Base-by-base conservation (phyloP, 2,888 invertebrate genomes). In the Maniola hyperantus region DNA sequence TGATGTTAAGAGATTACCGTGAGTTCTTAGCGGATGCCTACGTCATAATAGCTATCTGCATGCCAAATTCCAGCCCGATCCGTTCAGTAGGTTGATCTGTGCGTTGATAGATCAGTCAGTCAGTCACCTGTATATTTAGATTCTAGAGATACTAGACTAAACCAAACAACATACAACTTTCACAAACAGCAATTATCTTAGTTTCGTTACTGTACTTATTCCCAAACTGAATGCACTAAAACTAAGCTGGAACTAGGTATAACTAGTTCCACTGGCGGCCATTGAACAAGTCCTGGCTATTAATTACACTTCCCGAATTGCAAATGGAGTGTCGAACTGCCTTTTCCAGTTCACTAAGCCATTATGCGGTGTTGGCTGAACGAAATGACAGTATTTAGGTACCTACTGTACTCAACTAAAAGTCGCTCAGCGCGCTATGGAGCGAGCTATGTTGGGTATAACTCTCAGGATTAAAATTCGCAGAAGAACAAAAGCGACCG, bases 221-320 rank as follows among this genome's bases (percentile, higher is more conserved):
- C 10, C 15, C 8, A 11, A 18, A 42, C 10, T 58, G 20, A 42
- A 18, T 60, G 26, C 13, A 44, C 39, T 58, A 58, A 59, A 46
- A 44, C 44, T 36, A 54, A 34, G 15, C 54, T 15, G 2, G 18
- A 33, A 57, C 55, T 57, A n/a, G n/a, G n/a, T n/a, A 50, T 18
- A 46, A 46, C 15, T 57, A 13, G 55, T 57, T 20, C 55, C 55
- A 42, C 55, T 36, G 46, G 58, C 15, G 33, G 11, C 34, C 60
- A 18, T 6, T 50, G 20, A 50, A 61, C 50, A 36, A 61, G 36
- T 18, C 36, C 20, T 36, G 20, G 15, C 36, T 36, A 61, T 61
- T 61, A 61, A 61, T 61, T 50, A 50, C 36, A 18, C 10, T 15
- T 60, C 48, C 50, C 60, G 18, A 61, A 50, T 50, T 50, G 60